Evolutionary conservation across 1,140 invertebrate species (phyloP).

Genomic region (Rhagoletis zephyria): DNA sequence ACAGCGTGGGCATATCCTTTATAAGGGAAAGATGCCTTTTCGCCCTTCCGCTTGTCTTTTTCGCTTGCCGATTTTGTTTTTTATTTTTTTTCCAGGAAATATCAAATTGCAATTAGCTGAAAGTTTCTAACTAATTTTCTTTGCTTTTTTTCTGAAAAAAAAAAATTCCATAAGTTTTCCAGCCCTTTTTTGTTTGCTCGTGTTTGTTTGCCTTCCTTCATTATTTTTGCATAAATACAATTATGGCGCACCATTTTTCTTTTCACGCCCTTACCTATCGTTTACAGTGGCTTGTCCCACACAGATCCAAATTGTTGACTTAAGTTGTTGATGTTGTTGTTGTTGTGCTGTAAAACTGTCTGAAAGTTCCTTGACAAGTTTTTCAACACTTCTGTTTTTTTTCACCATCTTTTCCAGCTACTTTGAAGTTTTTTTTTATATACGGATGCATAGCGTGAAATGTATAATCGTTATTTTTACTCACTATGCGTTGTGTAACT

Average conservation of each 20-base stretch:
- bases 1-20: not conserved
- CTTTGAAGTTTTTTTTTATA: not conserved
- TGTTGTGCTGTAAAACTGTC: not conserved
- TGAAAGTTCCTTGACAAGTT: slow-evolving; percentile 29
- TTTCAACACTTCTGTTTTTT: not conserved
- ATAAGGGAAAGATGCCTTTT: not conserved
- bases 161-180: too few relatives aligned
- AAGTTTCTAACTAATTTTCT: not conserved
- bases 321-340: not conserved
- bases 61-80: not conserved
- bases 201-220: not conserved
- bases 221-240: slow-evolving; percentile 22
- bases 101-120: slow-evolving; percentile 44
- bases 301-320: not conserved
- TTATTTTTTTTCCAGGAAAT: not conserved
- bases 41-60: not conserved
- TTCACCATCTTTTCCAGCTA: too few relatives aligned
- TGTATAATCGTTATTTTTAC: not conserved
- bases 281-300: not conserved
- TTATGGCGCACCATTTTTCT: not conserved
- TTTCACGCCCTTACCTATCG: too few relatives aligned
- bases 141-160: not conserved
- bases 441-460: not conserved
- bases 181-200: not conserved
- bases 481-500: not conserved